A percentile compares a stretch with the other conserved stretches of the same genome.
These are phyloP conservation scores for Nephrotoma appendiculata DNA, from an alignment of 2,888 invertebrate species.

Conservation along the genomic window DNA sequence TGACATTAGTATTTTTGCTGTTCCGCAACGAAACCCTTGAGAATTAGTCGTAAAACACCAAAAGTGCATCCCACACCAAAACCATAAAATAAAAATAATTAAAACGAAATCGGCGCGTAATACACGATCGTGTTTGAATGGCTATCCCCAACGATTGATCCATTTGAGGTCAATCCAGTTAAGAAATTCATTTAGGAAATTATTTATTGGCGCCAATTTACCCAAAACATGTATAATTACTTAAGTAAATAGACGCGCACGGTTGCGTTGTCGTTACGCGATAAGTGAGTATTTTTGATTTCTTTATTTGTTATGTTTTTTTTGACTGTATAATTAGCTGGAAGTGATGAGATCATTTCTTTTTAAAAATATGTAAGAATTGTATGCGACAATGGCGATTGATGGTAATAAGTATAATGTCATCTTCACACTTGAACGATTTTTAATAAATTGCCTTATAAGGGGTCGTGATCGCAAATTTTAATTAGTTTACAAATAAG, in stretches of 20 bases:
- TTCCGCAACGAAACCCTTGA: not conserved
- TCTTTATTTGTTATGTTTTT: not conserved
- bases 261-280: not conserved
- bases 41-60: not conserved
- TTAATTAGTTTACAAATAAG: not conserved
- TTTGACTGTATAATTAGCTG: not conserved
- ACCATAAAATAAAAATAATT: not conserved
- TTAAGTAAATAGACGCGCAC: not conserved
- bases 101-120: not conserved
- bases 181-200: not conserved
- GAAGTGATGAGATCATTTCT: not conserved
- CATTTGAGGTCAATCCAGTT: not conserved
- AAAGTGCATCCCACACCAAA: not conserved
- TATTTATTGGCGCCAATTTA: not conserved
- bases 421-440: not conserved
- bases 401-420: not conserved
- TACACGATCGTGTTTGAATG: not conserved
- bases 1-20: not conserved
- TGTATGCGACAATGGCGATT: not conserved
- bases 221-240: not conserved
- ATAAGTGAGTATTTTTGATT: not conserved
- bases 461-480: not conserved
- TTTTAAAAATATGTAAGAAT: not conserved
- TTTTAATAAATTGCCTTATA: not conserved
- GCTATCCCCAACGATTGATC: not conserved